A percentile compares a stretch with the other conserved stretches of the same genome.
Conservation (phyloP, 2,888 invertebrate species). For the Linnaemya tessellans region DNA sequence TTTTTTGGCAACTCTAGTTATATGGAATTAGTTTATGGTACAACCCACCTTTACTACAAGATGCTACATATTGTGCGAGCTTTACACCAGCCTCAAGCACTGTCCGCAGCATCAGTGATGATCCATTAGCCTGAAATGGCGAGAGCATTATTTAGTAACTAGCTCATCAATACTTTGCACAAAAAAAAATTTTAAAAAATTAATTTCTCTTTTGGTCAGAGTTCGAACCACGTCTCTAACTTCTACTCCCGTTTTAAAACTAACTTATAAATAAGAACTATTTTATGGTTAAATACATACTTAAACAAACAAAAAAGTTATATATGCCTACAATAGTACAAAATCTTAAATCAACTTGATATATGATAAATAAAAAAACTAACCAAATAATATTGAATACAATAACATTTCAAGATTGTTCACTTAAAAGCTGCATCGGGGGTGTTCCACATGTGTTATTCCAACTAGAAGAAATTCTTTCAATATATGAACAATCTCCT, state of each 20-base stretch:
- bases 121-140: slow-evolving; percentile 65
- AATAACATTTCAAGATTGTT: slow-evolving; percentile 56
- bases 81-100: slow-evolving; percentile 46
- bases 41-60: slow-evolving; percentile 61
- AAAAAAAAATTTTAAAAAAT: slow-evolving; percentile 41
- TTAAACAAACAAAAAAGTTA: neutral
- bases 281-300: slow-evolving; percentile 2
- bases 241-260: slow-evolving; percentile 50
- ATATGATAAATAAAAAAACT: slow-evolving; percentile 30
- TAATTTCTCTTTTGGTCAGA: neutral
- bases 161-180: slow-evolving; percentile 18
- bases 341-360: neutral
- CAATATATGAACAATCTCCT: slow-evolving; percentile 85
- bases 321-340: neutral
- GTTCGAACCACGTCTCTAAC: slow-evolving; percentile 24
- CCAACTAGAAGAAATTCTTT: slow-evolving; percentile 85
- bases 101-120: slow-evolving; percentile 59
- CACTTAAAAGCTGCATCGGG: slow-evolving; percentile 76
- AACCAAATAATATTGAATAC: slow-evolving; percentile 28
- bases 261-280: neutral
- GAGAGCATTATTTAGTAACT: slow-evolving; percentile 59
- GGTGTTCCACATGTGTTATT: slow-evolving; percentile 80
- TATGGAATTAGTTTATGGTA: slow-evolving; percentile 24
- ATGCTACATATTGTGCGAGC: slow-evolving; percentile 62
- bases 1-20: slow-evolving; percentile 23